A percentile compares a stretch with the other conserved stretches of the same genome.
phyloP scores from a whole-genome alignment of 2,888 invertebrate species.

The Cosmia pyralina region DNA sequence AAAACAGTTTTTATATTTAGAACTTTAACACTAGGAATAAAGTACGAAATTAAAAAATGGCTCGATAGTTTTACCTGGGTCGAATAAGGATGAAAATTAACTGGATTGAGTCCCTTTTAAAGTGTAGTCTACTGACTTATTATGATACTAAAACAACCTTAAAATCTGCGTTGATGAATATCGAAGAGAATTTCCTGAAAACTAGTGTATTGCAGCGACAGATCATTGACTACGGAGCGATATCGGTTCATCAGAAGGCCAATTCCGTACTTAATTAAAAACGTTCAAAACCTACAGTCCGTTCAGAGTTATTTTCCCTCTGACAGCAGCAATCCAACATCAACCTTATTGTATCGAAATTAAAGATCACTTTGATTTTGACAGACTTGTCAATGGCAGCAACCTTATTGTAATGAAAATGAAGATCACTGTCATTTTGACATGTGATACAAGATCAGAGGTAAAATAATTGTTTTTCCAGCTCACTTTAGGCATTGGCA shows the following conservation, averaged over 20 bases:
- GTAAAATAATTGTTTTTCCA: no score
- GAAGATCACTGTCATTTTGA: no score
- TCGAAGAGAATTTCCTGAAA: background rate
- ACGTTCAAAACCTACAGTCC: background rate
- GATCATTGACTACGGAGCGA: background rate
- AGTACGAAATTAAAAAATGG: background rate
- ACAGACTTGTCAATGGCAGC: no score
- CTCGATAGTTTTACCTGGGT: background rate
- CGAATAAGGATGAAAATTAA: background rate
- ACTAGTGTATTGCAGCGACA: background rate
- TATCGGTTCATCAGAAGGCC: constrained; percentile 12
- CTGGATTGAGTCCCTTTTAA: background rate
- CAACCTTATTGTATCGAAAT: no score
- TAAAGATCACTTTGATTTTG: no score
- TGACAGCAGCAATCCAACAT: no score
- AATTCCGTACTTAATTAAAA: background rate
- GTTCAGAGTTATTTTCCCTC: no score
- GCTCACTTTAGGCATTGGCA: no score
- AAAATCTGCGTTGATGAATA: background rate
- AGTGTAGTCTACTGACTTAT: background rate
- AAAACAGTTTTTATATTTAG: background rate
- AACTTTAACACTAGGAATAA: background rate
- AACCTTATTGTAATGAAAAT: no score
- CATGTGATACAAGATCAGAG: no score
- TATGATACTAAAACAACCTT: background rate